phyloP scores from a whole-genome alignment of 2,888 invertebrate genomes.

The Scelioninae gen. 1 region DNA sequence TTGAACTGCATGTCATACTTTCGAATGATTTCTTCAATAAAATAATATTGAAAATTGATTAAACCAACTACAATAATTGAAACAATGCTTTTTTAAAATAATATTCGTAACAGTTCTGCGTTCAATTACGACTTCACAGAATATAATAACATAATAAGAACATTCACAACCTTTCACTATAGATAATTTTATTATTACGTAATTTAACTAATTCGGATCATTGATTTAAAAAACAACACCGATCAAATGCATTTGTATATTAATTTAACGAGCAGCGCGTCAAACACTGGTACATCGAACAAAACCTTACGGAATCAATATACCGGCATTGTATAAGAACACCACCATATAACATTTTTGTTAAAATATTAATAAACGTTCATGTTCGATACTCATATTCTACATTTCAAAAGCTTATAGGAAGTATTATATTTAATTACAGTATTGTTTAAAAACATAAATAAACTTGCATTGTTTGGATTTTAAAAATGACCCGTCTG shows the following conservation, averaged over 20 bases:
- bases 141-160: constrained; percentile 35
- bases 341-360: constrained; percentile 2
- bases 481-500: too few relatives aligned
- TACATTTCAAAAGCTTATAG: neutral
- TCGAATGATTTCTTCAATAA: constrained; percentile 28
- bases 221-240: constrained; percentile 23
- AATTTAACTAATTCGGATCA: constrained; percentile 17
- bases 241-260: constrained; percentile 32
- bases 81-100: constrained; percentile 23
- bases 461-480: too few relatives aligned
- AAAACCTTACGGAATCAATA: constrained; percentile 23
- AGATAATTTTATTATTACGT: constrained; percentile 25
- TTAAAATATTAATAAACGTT: constrained; percentile 35
- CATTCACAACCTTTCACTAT: neutral
- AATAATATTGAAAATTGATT: constrained; percentile 1
- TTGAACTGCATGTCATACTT: constrained; percentile 12
- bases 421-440: neutral
- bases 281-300: neutral
- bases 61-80: constrained; percentile 7
- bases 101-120: neutral
- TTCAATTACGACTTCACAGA: constrained; percentile 22
- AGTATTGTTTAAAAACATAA: too few relatives aligned
- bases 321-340: constrained; percentile 2
- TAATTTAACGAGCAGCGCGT: constrained; percentile 28
- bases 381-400: neutral